These are phyloP conservation scores for Scaptodrosophila lebanonensis DNA, from an alignment of 1,140 invertebrate genomes.

Conservation along the genomic window DNA sequence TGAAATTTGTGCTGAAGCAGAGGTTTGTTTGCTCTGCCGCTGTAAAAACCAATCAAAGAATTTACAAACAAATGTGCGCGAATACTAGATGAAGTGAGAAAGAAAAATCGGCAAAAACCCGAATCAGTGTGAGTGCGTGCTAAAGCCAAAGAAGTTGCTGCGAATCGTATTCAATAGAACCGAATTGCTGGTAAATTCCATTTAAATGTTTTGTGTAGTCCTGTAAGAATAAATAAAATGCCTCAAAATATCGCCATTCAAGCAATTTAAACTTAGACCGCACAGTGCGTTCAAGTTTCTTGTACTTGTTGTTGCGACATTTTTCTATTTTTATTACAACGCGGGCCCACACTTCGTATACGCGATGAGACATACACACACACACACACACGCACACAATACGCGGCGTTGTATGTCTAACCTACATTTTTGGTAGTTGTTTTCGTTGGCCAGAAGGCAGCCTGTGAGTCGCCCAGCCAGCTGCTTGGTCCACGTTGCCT, in stretches of 20 bases:
- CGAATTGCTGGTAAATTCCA: constrained; percentile 48
- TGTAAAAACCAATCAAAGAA: constrained; percentile 20
- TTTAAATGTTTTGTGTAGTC: too few species aligned
- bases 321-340: constrained; percentile 23
- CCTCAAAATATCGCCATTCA: too few species aligned
- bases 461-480: constrained; percentile 11
- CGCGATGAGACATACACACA: constrained; percentile 41
- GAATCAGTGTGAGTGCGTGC: constrained; percentile 7
- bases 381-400: too few species aligned
- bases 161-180: too few species aligned
- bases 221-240: too few species aligned
- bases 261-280: too few species aligned
- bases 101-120: constrained; percentile 6
- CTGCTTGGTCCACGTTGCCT: too few species aligned
- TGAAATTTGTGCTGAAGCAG: not conserved
- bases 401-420: constrained; percentile 32
- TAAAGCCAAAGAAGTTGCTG: too few species aligned
- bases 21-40: constrained; percentile 31
- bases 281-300: too few species aligned
- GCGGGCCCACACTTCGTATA: constrained; percentile 48
- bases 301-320: too few species aligned
- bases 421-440: constrained; percentile 42
- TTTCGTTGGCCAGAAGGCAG: constrained; percentile 19
- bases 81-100: not conserved
- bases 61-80: too few species aligned